Evolutionary conservation across 2,888 invertebrate genomes (phyloP), one percentile per base, ranked within the genome.

Genomic region (Troilus luridus): DNA sequence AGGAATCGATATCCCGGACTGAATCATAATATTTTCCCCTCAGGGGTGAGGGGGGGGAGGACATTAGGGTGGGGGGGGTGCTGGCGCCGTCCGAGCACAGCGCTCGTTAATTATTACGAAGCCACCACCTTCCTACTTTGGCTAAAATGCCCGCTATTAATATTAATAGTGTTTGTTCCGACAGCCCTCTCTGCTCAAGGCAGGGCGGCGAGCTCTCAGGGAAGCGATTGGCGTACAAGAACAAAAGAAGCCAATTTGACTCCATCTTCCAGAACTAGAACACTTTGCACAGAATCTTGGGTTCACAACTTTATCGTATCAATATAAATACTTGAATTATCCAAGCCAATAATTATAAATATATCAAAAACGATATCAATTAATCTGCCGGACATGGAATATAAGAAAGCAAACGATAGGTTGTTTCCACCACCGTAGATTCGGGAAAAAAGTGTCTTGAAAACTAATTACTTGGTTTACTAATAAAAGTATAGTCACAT

Each of bases 21-120:
- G 72, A 77, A 77, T 77, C 72, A 77, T 77, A 77, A 77, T 77
- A 77, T 41, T 77, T 77, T 77, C 72, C 72, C 1, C 72, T 6
- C 0, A 21, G 8, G 64, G 8, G 21, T 27, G 1, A 8, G 72
- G 72, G 72, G 41, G 27, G 14, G 7, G 72, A 9, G 41, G 1
- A 27, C 41, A 41, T 41, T 41, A 41, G 41, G 41, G 41, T 77
- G 41, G 41, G 72, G 41, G 72, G 72, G 7, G 12, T 24, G 1
- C 17, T 41, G 72, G 72, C 72, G 72, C 72, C 72, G 72, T 41
- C 72, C 41, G 41, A 7, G 9, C 27, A 27, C 41, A 27, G 27
- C 41, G 19, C 27, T 77, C 72, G 27, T 77, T 77, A 77, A 77
- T 77, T 77, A 77, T 77, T 77, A 41, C 17, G 7, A 77, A 41